Evolutionary conservation across 2,113 vertebrate species (phyloP).

Genomic region (Microtus richardsoni): DNA sequence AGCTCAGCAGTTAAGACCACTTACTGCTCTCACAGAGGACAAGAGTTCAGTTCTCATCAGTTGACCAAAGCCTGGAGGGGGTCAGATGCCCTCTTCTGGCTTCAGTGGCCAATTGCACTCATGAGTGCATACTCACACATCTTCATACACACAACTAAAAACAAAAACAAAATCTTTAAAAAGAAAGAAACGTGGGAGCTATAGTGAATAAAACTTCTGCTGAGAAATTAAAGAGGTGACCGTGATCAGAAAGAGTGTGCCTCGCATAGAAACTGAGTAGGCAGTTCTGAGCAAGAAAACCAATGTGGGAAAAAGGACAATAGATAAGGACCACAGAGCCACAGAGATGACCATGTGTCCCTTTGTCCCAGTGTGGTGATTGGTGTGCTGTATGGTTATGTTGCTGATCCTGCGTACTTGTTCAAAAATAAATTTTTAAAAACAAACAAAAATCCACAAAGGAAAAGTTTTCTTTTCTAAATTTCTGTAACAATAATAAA

Average conservation of each 20-base stretch:
- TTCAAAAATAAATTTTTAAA: background rate
- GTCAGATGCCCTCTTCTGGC: background rate
- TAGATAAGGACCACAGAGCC: background rate
- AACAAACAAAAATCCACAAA: background rate
- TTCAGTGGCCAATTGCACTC: background rate
- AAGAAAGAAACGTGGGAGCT: background rate
- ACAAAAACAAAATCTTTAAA: background rate
- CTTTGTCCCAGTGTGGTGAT: background rate
- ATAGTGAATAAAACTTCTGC: background rate
- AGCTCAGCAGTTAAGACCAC: background rate
- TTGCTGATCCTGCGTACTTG: background rate
- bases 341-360: background rate
- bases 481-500: background rate
- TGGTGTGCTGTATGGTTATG: background rate
- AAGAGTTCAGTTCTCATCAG: background rate
- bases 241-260: background rate
- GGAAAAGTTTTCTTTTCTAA: background rate
- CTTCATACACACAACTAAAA: background rate
- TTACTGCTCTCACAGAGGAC: background rate
- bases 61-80: background rate
- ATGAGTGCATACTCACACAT: background rate
- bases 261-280: background rate
- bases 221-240: background rate
- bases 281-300: background rate
- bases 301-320: background rate